A percentile compares a stretch with the other conserved stretches of the same genome.
Evolutionary conservation across 2,797 vertebrate genomes (phyloP).

Genomic region (Sparus aurata): DNA sequence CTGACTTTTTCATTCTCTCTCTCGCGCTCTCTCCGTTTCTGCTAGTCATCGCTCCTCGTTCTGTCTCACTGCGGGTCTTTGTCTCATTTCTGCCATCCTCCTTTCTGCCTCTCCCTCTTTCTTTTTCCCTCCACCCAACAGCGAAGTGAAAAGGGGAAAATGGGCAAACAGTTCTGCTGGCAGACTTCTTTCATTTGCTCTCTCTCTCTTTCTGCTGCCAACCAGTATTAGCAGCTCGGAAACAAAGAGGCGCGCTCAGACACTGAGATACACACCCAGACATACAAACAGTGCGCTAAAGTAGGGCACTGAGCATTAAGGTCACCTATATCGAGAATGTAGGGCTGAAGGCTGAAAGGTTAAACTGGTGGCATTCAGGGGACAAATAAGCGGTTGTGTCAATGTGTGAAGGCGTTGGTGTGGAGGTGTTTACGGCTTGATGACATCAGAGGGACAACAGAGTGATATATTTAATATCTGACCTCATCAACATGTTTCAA

Average conservation of each 20-base stretch:
- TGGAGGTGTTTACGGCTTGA: constrained; percentile 8
- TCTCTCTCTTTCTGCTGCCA: constrained; percentile 24
- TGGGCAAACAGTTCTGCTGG: constrained; percentile 41
- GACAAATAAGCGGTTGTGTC: neutral
- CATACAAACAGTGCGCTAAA: constrained; percentile 36
- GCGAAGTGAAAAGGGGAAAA: constrained; percentile 21
- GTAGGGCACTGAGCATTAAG: constrained; percentile 57
- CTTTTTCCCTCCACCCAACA: neutral
- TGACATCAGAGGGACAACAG: neutral
- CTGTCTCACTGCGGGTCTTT: constrained; percentile 38
- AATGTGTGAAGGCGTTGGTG: neutral
- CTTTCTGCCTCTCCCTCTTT: constrained; percentile 19
- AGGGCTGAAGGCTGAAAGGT: constrained; percentile 58
- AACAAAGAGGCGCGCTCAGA: constrained; percentile 42
- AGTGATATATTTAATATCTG: too few relatives aligned
- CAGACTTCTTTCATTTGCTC: constrained; percentile 34
- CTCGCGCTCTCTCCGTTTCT: constrained; percentile 19
- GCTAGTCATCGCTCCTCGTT: constrained; percentile 4
- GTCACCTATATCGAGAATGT: constrained; percentile 54
- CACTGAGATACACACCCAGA: constrained; percentile 13
- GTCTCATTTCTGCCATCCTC: constrained; percentile 33
- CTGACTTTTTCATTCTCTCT: constrained; percentile 41
- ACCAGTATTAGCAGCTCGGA: constrained; percentile 40
- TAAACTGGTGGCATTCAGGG: constrained; percentile 35
- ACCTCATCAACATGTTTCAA: too few relatives aligned